Base-by-base conservation (phyloP, 2,888 invertebrate species). In the Brachylomia viminalis region DNA sequence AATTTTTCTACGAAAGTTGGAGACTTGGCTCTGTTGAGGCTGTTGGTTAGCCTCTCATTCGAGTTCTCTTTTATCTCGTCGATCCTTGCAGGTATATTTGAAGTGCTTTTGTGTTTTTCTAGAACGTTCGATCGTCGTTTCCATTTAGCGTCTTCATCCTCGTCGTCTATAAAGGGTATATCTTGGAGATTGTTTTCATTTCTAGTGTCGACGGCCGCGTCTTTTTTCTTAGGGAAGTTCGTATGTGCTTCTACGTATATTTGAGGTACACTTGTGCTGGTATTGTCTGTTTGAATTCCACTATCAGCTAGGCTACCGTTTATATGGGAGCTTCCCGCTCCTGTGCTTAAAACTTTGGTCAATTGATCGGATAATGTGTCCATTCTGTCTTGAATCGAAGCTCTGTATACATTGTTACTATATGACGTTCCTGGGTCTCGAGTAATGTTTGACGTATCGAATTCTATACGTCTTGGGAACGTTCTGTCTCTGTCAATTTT, bases 211-310 rank as follows among this genome's bases (percentile, higher is more conserved):
- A 96, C 96, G 0, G 96, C 92, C 0, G 95, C 96, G 83, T 96
- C 96, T 87, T 95, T 96, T 66, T 95, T 94, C 83, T 93, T 95
- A 0, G 90, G 88, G 6, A 87, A 77, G 54, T 88, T 83, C 0
- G 80, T 88, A 17, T 90, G 91, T 0, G 92, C 78, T 61, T 95
- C 95, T 15, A 96, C 83, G 77, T 93, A 96, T 88, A 96, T 96
- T 75, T 96, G 96, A 0, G 96, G 96, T 8, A 95, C 96, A 70
- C 95, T 96, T 0, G 95, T 96, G 67, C 95, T 96, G 0, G 95
- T 94, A n/a, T 96, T 96, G 85, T 96, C 96, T 0, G 96, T 96
- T 82, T 96, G 96, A 72, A 96, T 96, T 0, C 96, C 96, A 72
- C 96, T 96, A 74, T 96, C 96, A 0, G 96, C 96, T 77, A 96